Base-by-base conservation (phyloP, 2,113 vertebrate genomes). In the Heterochromis multidens region DNA sequence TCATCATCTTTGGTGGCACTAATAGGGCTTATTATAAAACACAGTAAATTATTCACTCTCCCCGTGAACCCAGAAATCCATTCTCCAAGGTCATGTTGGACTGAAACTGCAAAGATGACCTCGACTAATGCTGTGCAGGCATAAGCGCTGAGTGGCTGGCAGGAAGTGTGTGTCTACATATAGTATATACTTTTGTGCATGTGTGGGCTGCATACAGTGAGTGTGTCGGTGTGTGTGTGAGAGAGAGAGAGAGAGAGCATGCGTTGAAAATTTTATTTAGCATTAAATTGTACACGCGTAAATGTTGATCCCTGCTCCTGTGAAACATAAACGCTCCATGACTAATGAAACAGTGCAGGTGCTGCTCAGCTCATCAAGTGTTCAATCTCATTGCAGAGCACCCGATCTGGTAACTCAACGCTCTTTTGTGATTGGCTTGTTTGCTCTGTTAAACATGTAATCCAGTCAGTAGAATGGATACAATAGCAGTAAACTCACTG, bases 1-100 rank as follows among this genome's bases (percentile, higher is more conserved):
- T 93, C 82, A 93, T 95, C 94, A 94, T 88, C 46, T 81, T 88
- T 79, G 61, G 87, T 88, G 91, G 88, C 83, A 88, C 91, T 93
- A 94, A 94, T 92, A 85, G 88, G 82, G 80, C 86, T 86, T 86
- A 90, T 92, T 92, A 94, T 84, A 78, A 91, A 89, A 85, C 87
- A 88, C 61, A 49, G 77, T 93, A 62, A 92, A 93, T 93, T 89
- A 95, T 92, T 87, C 83, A 91, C 88, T 80, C 80, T 90, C 57
- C 59, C 63, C 3, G 11, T 81, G 83, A 92, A 91, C 77, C 83
- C 63, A 83, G 62, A 83, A 88, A 93, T 88, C 91, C 62, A 80
- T 82, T 88, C 67, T 54, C 62, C 80, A 83, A 92, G 88, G 92
- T 93, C 87, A 81, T 57, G 57, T 67, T 67, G 79, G 58, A 87